A percentile compares a stretch with the other conserved stretches of the same genome.
Conservation (phyloP, 2,888 invertebrate genomes). For the Trachelus stipa region DNA sequence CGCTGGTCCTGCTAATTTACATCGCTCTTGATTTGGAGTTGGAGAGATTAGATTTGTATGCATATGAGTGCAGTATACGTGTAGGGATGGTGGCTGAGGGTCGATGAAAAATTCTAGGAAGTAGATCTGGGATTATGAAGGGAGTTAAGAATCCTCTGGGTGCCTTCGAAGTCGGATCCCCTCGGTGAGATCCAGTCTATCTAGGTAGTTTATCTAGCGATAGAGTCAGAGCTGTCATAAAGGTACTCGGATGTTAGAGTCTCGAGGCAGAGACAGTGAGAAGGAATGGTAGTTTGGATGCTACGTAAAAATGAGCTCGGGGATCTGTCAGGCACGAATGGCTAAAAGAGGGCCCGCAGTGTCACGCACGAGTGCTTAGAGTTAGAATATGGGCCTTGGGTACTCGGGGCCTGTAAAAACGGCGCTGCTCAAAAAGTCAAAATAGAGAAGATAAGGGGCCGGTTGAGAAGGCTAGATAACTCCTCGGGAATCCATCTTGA, state of each 20-base stretch:
- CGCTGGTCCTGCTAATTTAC: neutral
- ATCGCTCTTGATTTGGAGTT: neutral
- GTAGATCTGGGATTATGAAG: neutral
- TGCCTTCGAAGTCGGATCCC: neutral
- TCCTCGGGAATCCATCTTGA: neutral
- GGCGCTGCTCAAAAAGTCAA: neutral
- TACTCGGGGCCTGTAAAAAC: neutral
- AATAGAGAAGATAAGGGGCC: neutral
- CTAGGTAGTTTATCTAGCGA: constrained; percentile 5
- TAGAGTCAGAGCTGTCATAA: constrained; percentile 6
- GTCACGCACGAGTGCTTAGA: neutral
- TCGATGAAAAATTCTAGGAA: neutral
- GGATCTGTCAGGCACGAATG: neutral
- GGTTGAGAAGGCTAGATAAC: neutral
- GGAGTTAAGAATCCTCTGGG: neutral
- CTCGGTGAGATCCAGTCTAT: neutral
- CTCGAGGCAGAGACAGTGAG: neutral
- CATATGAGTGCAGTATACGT: neutral
- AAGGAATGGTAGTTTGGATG: neutral
- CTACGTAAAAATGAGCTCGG: neutral
- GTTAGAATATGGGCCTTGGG: neutral
- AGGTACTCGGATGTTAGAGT: neutral
- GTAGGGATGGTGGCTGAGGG: neutral
- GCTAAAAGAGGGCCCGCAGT: neutral
- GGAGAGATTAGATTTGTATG: neutral